A percentile compares a stretch with the other conserved stretches of the same genome.
These are phyloP conservation scores for Hirtodrosophila histrioides DNA, from an alignment of 2,888 invertebrate genomes.

Conservation along the genomic window DNA sequence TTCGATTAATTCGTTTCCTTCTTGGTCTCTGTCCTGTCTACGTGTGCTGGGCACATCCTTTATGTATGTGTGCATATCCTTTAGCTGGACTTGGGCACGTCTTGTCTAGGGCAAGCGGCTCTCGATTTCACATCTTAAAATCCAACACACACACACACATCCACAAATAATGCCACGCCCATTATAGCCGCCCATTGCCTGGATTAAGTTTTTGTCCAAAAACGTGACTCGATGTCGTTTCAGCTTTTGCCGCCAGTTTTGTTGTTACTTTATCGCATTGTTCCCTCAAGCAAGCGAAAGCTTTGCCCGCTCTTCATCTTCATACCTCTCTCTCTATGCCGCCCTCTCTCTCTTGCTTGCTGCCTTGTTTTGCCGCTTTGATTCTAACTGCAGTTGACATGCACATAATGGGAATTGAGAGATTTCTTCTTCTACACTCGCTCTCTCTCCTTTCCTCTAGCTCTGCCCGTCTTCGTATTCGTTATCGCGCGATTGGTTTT, in stretches of 20 bases:
- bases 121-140: constrained; percentile 72
- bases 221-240: constrained; percentile 80
- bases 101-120: constrained; percentile 57
- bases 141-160: constrained; percentile 11
- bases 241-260: constrained; percentile 61
- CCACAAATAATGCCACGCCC: constrained; percentile 16
- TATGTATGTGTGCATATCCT: constrained; percentile 38
- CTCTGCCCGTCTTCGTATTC: constrained; percentile 6
- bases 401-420: constrained; percentile 80
- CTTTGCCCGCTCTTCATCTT: no score
- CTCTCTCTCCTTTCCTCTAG: constrained; percentile 2
- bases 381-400: constrained; percentile 81
- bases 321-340: constrained; percentile 13
- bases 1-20: constrained; percentile 84
- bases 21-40: constrained; percentile 23
- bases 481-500: constrained; percentile 73
- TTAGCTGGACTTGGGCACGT: constrained; percentile 75
- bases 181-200: constrained; percentile 37
- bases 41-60: constrained; percentile 51
- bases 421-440: constrained; percentile 58
- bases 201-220: constrained; percentile 78
- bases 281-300: constrained; percentile 51
- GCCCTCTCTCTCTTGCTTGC: not conserved
- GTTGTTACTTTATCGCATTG: constrained; percentile 67
- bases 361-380: constrained; percentile 64